Evolutionary conservation across 2,888 invertebrate genomes (phyloP).

Genomic region (Leptinotarsa rubiginosa): DNA sequence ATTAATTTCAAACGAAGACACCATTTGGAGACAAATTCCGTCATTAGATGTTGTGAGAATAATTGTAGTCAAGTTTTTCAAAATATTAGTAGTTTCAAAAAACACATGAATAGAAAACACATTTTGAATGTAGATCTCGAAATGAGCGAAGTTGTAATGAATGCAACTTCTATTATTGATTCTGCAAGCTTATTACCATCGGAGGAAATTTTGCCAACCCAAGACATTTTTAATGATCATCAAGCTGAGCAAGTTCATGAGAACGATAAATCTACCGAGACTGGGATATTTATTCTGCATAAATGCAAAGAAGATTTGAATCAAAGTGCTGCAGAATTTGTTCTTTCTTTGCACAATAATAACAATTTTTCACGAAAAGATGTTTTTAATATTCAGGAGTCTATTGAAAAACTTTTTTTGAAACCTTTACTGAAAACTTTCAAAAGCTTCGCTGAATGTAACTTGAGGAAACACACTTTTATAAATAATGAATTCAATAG

Average conservation of each 20-base stretch:
- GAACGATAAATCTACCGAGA: neutral
- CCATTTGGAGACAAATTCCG: constrained; percentile 6
- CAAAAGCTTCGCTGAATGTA: constrained; percentile 3
- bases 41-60: constrained; percentile 12
- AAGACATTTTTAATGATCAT: neutral
- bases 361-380: constrained; percentile 32
- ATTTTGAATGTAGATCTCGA: too few relatives aligned
- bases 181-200: neutral
- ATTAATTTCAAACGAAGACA: neutral
- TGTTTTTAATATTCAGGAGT: constrained; percentile 28
- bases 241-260: neutral
- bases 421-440: constrained; percentile 14
- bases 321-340: constrained; percentile 8
- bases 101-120: constrained; percentile 24
- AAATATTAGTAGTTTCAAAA: neutral
- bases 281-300: neutral
- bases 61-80: constrained; percentile 22
- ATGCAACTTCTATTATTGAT: too few relatives aligned
- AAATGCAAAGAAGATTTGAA: neutral
- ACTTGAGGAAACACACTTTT: neutral
- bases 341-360: constrained; percentile 26
- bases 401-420: too few relatives aligned
- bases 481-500: constrained; percentile 12
- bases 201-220: neutral
- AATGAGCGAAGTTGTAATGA: too few relatives aligned